Evolutionary conservation across 2,888 invertebrate genomes (phyloP), one percentile per base, ranked within the genome.

Genomic region (Caenorhabditis drosophilae): DNA sequence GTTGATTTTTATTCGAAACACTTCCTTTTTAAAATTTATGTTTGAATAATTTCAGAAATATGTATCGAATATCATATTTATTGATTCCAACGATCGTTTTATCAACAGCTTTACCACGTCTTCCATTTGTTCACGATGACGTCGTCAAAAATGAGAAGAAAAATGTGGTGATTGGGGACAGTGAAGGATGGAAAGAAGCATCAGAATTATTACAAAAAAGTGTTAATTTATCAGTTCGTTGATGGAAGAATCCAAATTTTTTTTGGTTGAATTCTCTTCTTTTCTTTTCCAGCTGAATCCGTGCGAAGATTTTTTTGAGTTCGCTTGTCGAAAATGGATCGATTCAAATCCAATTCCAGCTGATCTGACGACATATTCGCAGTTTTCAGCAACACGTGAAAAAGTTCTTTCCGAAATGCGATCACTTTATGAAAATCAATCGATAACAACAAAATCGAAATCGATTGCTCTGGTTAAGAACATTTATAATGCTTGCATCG

Each of bases 241-340:
- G 9, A 20, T 9, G 22, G 4, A 2, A 12, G n/a, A n/a, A n/a
- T n/a, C n/a, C n/a, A n/a, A n/a, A n/a, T n/a, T n/a, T n/a, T n/a
- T n/a, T n/a, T n/a, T n/a, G n/a, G n/a, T n/a, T n/a, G n/a, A n/a
- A n/a, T n/a, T n/a, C n/a, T n/a, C n/a, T n/a, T n/a, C n/a, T n/a
- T n/a, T n/a, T 7, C 1, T 15, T 12, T 46, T 40, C 36, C 36
- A 66, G 66, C 63, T 62, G 6, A 67, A 72, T 38, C 72, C 72
- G 1, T 72, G 72, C 34, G 67, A 67, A 6, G 74, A 77, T 56
- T 77, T 77, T 53, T 77, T 69, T 52, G 73, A 75, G 41, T 79
- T 74, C 48, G 61, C 78, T 0, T 79, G 79, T 36, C 76, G 79
- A 2, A 53, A 56, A 15, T 79, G 80, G 78, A 61, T 80, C n/a